phyloP scores from a whole-genome alignment of 64 coral and sea anemone species.

The Platygyra sinensis region DNA sequence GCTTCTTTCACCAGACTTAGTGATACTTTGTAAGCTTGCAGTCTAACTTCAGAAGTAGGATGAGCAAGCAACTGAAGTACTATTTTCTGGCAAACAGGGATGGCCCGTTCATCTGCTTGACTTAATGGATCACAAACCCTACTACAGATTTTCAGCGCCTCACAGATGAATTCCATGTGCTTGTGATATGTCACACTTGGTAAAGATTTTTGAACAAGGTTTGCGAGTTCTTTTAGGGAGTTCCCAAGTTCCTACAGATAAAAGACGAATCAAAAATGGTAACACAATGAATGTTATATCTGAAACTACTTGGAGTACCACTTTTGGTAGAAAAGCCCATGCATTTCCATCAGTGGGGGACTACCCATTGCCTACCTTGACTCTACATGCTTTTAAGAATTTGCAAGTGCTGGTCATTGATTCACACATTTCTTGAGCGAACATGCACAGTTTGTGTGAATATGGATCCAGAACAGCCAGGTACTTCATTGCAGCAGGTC shows the following conservation, averaged over 20 bases:
- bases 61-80: constrained; percentile 51
- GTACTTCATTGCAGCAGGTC: constrained; percentile 51
- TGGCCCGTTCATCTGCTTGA: constrained; percentile 16
- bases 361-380: constrained; percentile 54
- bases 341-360: too few relatives aligned
- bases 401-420: constrained; percentile 67
- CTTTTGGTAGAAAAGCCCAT: too few relatives aligned
- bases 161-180: constrained; percentile 26
- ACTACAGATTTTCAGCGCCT: constrained; percentile 45
- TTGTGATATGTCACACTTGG: constrained; percentile 68
- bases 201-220: constrained; percentile 35
- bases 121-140: constrained; percentile 30
- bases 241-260: background rate
- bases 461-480: constrained; percentile 64
- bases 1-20: constrained; percentile 58
- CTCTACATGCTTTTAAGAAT: constrained; percentile 70
- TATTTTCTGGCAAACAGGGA: background rate
- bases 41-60: constrained; percentile 21
- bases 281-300: background rate
- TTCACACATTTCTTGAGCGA: constrained; percentile 36
- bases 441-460: constrained; percentile 51
- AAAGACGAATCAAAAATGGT: background rate
- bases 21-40: constrained; percentile 55
- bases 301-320: too few relatives aligned
- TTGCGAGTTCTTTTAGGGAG: background rate